Evolutionary conservation across 92 coral and sea anemone genomes (phyloP), one percentile per base, ranked within the genome.

Genomic region (Ricordea florida): DNA sequence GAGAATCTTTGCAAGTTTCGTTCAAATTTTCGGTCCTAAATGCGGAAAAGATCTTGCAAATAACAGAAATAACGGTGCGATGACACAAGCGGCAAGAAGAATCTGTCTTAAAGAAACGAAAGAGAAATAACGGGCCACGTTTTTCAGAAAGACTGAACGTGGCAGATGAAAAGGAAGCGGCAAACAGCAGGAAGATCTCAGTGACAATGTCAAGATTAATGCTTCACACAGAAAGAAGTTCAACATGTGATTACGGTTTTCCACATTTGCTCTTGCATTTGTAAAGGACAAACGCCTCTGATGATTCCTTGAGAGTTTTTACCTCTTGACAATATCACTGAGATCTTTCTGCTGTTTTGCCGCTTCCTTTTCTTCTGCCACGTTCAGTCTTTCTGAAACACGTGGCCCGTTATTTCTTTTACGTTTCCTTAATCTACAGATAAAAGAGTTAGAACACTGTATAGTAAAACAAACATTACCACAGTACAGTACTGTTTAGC

Each of bases 221-320:
- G 42, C 24, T 42, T 48, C 68, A 66, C 88, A 82, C 55, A 74
- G 56, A 35, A 82, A 82, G 59, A 82, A 82, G 40, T 69, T 49
- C 22, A 83, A 10, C 80, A 82, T 74, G 43, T 82, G 70, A 34
- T 57, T n/a, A 83, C 25, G 76, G 72, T 56, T 83, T 83, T 23
- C 83, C 83, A 37, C 82, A 83, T 62, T 83, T 72, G 26, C 64
- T 47, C 60, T 67, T 83, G 64, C 74, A 83, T 37, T 83, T 83
- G 49, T 65, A 57, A 27, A 82, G 44, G 25, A 41, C 72, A 59
- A 72, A 81, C 5, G 61, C 57, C 44, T 81, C 87, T 33, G 67
- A 41, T 59, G 74, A 60, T 72, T 77, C 80, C 37, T 77, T 84
- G 8, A 82, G 69, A 21, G 70, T 82, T 17, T 82, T 77, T 9